Conservation (phyloP, 30 jellyfish, hydroid and myxozoan species). For the Hydractinia echinata region DNA sequence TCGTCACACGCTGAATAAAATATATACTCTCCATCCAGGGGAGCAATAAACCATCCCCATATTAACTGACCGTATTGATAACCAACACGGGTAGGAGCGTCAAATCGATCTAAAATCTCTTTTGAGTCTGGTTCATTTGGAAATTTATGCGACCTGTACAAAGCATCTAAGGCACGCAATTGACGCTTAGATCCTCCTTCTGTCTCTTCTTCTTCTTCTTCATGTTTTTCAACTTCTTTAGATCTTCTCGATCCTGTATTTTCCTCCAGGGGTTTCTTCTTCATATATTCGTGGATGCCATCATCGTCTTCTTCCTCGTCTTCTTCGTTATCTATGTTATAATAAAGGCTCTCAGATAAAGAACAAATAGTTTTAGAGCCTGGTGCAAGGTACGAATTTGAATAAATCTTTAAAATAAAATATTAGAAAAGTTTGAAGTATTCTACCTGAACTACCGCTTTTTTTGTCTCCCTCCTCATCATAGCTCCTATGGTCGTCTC, state of each 20-base stretch:
- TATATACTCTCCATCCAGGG: conserved; percentile 93
- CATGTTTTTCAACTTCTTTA: neutral
- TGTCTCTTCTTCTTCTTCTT: conserved; percentile 2
- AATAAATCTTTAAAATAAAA: no score
- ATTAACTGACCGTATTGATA: conserved; percentile 81
- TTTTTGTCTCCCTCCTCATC: no score
- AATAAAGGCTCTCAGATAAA: no score
- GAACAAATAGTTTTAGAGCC: no score
- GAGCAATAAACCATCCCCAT: conserved; percentile 99
- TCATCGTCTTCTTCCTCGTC: conserved; percentile 11
- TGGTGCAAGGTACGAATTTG: no score
- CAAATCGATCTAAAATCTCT: conserved; percentile 70
- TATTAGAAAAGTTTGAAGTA: no score
- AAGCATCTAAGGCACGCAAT: conserved; percentile 77
- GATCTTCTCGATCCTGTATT: neutral
- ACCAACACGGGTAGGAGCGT: conserved; percentile 97
- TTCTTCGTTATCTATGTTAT: neutral
- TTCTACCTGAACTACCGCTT: no score
- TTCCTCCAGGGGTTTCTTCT: neutral
- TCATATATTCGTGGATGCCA: conserved; percentile 8
- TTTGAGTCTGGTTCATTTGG: conserved; percentile 97
- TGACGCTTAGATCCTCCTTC: conserved; percentile 6
- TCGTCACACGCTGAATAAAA: conserved; percentile 95
- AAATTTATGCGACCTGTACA: conserved; percentile 77
- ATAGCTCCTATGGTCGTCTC: no score